Evolutionary conservation across 2,888 invertebrate genomes (phyloP).

Genomic region (Caenorhabditis uteleia): DNA sequence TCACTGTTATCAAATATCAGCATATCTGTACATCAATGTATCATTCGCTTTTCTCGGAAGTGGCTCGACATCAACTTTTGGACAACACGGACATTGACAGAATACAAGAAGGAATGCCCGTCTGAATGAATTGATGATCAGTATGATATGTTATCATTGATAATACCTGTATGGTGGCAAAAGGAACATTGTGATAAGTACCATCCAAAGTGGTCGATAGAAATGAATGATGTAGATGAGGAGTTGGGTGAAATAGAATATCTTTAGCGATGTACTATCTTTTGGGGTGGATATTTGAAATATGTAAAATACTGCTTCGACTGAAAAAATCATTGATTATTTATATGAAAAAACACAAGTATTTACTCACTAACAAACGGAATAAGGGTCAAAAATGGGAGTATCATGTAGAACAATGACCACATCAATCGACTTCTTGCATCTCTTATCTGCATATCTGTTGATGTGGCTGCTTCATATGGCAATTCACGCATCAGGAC

Average conservation of each 20-base stretch:
- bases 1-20: constrained; percentile 49
- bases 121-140: constrained; percentile 8
- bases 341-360: background rate
- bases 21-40: constrained; percentile 48
- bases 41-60: constrained; percentile 41
- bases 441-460: constrained; percentile 50
- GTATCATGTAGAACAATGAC: constrained; percentile 34
- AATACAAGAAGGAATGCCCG: constrained; percentile 45
- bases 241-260: no score
- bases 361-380: constrained; percentile 38
- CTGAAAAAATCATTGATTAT: background rate
- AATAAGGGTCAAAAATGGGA: constrained; percentile 40
- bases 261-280: no score
- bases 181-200: constrained; percentile 42
- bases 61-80: constrained; percentile 47
- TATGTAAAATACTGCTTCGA: constrained; percentile 20
- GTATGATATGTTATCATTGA: no score
- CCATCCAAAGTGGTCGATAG: constrained; percentile 46
- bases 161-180: constrained; percentile 47
- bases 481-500: constrained; percentile 39
- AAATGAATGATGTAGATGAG: constrained; percentile 39
- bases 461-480: constrained; percentile 39
- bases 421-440: constrained; percentile 49
- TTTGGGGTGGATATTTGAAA: no score
- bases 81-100: constrained; percentile 44